These are phyloP conservation scores for Thymallus thymallus DNA, from an alignment of 2,113 vertebrate species.

Conservation along the genomic window DNA sequence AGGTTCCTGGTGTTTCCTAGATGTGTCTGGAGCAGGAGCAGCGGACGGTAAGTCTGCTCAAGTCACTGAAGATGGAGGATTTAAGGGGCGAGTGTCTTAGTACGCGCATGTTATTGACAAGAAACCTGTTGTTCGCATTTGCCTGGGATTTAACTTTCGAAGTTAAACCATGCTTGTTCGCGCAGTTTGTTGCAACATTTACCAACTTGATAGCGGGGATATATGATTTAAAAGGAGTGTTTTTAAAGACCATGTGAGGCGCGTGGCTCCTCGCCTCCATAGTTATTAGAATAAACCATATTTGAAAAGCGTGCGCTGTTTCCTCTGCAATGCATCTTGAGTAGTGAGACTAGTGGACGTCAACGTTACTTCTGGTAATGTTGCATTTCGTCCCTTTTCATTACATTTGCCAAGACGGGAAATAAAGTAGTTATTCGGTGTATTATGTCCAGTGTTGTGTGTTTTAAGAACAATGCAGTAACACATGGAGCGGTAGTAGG, in stretches of 20 bases:
- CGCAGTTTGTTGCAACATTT: not conserved
- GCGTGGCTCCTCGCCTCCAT: conserved; percentile 72
- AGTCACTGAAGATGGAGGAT: conserved; percentile 79
- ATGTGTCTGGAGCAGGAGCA: conserved; percentile 37
- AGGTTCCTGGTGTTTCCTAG: conserved; percentile 40
- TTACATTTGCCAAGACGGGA: not conserved
- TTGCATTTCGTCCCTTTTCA: not conserved
- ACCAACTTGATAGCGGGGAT: not conserved
- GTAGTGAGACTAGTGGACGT: conserved; percentile 32
- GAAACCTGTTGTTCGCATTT: conserved; percentile 77
- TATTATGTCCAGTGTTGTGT: conserved; percentile 19
- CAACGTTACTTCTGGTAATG: conserved; percentile 13
- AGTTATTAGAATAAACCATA: conserved; percentile 79
- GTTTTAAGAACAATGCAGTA: conserved; percentile 82
- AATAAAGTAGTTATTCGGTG: not conserved
- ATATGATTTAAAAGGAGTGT: not conserved
- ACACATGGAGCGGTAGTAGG: conserved; percentile 81
- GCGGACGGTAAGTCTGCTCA: conserved; percentile 71
- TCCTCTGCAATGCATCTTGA: conserved; percentile 30
- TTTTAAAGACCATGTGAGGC: conserved; percentile 59
- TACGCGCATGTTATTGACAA: conserved; percentile 64
- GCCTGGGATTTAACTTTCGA: conserved; percentile 21
- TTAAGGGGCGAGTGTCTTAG: conserved; percentile 57
- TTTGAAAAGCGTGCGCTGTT: conserved; percentile 80
- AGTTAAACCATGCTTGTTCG: conserved; percentile 12